Evolutionary conservation across 2,113 vertebrate genomes (phyloP), one percentile per base, ranked within the genome.

Genomic region (Cygnus buccinator): DNA sequence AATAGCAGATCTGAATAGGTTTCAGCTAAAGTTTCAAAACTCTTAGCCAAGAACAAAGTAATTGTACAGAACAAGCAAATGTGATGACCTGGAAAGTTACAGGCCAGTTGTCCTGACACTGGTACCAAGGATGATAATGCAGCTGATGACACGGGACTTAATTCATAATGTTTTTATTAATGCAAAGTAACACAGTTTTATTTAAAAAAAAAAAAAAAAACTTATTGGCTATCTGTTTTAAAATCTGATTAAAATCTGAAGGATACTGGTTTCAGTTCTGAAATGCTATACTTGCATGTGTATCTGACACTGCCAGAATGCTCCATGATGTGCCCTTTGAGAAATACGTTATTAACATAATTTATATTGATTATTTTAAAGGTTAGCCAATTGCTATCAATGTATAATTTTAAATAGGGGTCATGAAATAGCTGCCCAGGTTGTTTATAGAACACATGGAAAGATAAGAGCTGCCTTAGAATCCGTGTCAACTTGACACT

Each of bases 61-160:
- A 46, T 72, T 74, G 9, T 55, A 6, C 29, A 28, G 8, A 67
- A 77, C 76, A 92, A 20, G 2, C 9, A 87, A 67, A 10, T 26
- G 26, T 73, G 22, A 18, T 55, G 18, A 76, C 26, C 13, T 41
- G 4, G 48, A 46, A 7, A 70, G 52, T 71, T 65, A 62, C 25
- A 77, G 11, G 14, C 13, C 6, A 25, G 55, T 74, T 9, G 28
- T 37, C 4, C 6, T 44, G 13, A 26, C 54, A 44, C 4, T 35
- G 4, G 2, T 67, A 28, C 11, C 25, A 89, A 59, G 17, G 2
- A 59, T 18, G 25, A 48, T 58, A 79, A 76, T 21, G 5, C 4
- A 89, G 20, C 9, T 73, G 29, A 66, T 59, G 6, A 63, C 59
- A 3, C 46, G 50, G 48, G 4, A 50, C 0, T 0, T 13, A 35